phyloP scores from a whole-genome alignment of 2,113 vertebrate genomes.

The Seriola aureovittata region DNA sequence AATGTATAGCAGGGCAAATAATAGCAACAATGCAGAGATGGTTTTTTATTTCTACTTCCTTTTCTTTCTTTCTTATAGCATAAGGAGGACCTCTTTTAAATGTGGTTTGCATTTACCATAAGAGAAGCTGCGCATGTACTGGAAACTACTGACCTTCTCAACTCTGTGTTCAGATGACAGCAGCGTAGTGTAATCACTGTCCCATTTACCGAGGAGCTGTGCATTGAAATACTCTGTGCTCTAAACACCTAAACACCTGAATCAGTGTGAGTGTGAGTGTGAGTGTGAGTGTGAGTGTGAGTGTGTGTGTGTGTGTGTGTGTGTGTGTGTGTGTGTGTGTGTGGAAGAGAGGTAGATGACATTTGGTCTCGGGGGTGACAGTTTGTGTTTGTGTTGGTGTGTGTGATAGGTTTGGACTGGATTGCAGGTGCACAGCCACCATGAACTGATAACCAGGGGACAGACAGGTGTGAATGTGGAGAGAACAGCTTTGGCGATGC shows the following conservation, averaged over 20 bases:
- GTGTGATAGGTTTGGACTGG: slow-evolving; percentile 11
- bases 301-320: neutral
- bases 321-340: neutral
- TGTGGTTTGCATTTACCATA: neutral
- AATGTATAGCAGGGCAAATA: neutral
- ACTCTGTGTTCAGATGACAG: neutral
- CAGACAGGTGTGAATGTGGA: slow-evolving; percentile 41
- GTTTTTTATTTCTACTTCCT: neutral
- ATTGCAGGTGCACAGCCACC: slow-evolving; percentile 31
- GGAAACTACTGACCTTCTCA: neutral
- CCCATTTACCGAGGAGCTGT: neutral
- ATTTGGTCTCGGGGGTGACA: slow-evolving; percentile 22
- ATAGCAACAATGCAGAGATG: neutral
- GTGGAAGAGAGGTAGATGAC: neutral
- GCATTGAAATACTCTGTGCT: no score
- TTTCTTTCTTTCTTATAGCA: neutral
- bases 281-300: neutral
- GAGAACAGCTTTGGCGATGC: slow-evolving; percentile 16
- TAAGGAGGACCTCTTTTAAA: neutral
- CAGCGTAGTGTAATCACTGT: neutral
- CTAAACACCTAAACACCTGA: neutral
- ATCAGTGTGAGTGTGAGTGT: neutral
- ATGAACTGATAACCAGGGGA: slow-evolving; percentile 18
- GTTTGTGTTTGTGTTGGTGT: slow-evolving; percentile 20
- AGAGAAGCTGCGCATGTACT: neutral